These are phyloP conservation scores for Leptodactylus fuscus DNA, from an alignment of 2,113 vertebrate genomes.

Conservation along the genomic window DNA sequence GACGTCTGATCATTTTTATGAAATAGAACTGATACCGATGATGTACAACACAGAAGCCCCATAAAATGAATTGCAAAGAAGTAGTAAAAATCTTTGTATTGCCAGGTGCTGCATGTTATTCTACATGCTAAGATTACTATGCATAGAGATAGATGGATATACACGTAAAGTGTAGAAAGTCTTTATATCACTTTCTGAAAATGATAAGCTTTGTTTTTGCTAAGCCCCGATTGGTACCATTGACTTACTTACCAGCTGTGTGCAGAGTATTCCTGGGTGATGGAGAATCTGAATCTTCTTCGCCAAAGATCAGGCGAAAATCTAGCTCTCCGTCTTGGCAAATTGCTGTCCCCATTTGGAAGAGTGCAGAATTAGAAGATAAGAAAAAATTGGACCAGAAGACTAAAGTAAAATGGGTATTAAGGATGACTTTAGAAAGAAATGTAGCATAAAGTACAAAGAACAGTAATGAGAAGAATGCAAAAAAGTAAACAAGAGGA, in stretches of 20 bases:
- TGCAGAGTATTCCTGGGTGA: constrained; percentile 56
- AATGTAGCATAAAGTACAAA: background rate
- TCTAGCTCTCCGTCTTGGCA: constrained; percentile 75
- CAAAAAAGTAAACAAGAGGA: background rate
- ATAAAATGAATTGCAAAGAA: background rate
- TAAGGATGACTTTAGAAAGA: background rate
- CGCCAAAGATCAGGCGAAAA: constrained; percentile 75
- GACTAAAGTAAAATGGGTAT: constrained; percentile 26
- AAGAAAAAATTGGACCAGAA: background rate
- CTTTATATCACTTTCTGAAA: too few species aligned
- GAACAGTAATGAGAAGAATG: background rate
- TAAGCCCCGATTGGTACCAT: background rate
- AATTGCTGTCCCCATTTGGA: constrained; percentile 71
- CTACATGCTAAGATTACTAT: background rate
- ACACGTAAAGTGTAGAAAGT: too few species aligned
- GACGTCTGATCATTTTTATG: background rate
- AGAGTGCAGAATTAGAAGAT: constrained; percentile 49
- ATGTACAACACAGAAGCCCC: background rate
- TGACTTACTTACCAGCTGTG: constrained; percentile 45
- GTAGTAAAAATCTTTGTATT: background rate
- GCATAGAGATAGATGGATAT: too few species aligned
- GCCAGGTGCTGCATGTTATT: background rate
- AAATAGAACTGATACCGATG: background rate
- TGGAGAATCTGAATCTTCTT: constrained; percentile 70
- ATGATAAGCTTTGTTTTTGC: background rate